phyloP scores from a whole-genome alignment of 2,888 invertebrate genomes.

The Acrobasis suavella region DNA sequence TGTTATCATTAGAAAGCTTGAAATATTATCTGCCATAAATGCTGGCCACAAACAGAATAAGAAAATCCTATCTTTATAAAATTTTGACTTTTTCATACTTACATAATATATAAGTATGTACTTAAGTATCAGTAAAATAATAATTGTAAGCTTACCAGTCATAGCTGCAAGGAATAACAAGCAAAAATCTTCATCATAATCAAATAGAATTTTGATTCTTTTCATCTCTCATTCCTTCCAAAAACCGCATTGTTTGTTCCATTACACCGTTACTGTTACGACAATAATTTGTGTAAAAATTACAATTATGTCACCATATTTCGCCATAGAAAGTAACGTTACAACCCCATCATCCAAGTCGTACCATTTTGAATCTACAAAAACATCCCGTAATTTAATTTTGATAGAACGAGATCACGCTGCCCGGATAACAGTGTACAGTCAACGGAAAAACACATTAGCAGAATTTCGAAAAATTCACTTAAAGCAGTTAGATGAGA shows the following conservation, averaged over 20 bases:
- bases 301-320: not conserved
- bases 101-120: no score
- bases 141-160: no score
- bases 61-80: no score
- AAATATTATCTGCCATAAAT: no score
- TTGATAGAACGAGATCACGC: conserved; percentile 15
- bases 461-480: not conserved
- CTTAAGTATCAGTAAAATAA: no score
- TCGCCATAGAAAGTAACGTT: not conserved
- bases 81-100: no score
- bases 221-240: no score
- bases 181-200: not conserved
- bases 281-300: conserved; percentile 1
- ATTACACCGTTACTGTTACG: not conserved
- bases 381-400: conserved; percentile 11
- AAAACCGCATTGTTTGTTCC: not conserved
- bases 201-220: not conserved
- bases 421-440: conserved; percentile 3
- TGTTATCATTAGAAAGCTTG: no score
- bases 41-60: no score
- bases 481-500: no score
- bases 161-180: not conserved
- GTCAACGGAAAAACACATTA: not conserved
- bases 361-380: conserved; percentile 18
- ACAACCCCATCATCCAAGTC: conserved; percentile 3